Percentiles rank a stretch among this genome's conserved stretches.
These are phyloP conservation scores for Heliornis fulica DNA, from an alignment of 2,113 vertebrate genomes.

Conservation along the genomic window DNA sequence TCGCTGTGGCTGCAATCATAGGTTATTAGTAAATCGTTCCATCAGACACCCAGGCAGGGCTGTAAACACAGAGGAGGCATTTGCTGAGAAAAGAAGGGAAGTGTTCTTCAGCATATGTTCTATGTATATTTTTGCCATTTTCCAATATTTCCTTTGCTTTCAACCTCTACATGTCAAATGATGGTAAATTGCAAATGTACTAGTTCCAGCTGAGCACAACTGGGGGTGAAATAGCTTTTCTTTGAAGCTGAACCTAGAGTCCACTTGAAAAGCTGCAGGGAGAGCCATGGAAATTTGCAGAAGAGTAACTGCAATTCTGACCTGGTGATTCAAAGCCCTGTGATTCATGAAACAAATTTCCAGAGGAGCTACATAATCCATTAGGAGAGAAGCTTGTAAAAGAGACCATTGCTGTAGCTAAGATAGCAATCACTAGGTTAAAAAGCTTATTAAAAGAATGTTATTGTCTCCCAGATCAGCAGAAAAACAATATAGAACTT, in stretches of 20 bases:
- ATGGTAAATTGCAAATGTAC: constrained; percentile 22
- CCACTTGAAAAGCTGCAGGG: constrained; percentile 2
- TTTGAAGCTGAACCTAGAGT: constrained; percentile 19
- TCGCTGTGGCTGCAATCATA: not conserved
- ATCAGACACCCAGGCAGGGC: not conserved
- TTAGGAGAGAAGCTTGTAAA: not conserved
- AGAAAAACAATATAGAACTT: not conserved
- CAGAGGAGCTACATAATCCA: not conserved
- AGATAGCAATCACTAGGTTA: not conserved
- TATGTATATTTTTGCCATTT: not conserved
- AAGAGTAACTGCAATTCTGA: not conserved
- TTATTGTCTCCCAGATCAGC: not conserved
- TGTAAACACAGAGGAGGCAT: not conserved
- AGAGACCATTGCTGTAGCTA: not conserved
- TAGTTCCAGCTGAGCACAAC: constrained; percentile 35
- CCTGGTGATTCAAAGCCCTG: not conserved
- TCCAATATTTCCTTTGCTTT: constrained; percentile 26
- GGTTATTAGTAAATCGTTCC: not conserved
- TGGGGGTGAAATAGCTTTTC: constrained; percentile 17
- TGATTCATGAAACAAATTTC: not conserved
- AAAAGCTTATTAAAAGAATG: not conserved
- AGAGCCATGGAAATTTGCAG: not conserved
- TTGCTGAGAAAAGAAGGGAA: not conserved
- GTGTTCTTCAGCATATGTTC: not conserved
- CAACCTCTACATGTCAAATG: not conserved